Base-by-base conservation (phyloP, 2,888 invertebrate genomes). In the Agrotis segetum region DNA sequence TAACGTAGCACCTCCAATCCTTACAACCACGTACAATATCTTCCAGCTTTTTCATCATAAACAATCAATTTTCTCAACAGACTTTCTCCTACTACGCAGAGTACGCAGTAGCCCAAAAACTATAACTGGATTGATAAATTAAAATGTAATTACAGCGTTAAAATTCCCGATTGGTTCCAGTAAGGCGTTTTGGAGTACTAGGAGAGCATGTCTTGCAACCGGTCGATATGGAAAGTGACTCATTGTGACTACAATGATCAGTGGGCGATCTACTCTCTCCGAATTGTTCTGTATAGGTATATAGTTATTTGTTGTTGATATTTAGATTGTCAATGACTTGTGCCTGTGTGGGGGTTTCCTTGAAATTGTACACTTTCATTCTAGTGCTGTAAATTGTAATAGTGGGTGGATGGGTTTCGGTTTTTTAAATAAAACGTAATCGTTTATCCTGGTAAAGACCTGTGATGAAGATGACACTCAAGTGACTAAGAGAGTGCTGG, bases 231-330 rank as follows among this genome's bases (percentile, higher is more conserved):
- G 90, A 92, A 90, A 91, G 91, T 89, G 90, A 89, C 85, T 86
- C 86, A 89, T 88, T 86, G 82, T 56, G 81, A 77, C 77, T 61
- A 85, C 88, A 82, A 86, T 87, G 85, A 85, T 84, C 86, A 74
- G 91, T 90, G 85, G 91, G 91, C 91, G 91, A 87, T 77, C 77
- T 73, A 74, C 88, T 89, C 88, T 88, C 87, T 75, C 87, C 65
- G 4, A 65, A 74, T 79, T 74, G 56, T 74, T 79, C 17, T 70
- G 24, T 50, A 56, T 44, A 29, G 14, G 46, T 17, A n/a, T 55
- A 40, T 40, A 40, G 11, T 13, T 44, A 6, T 21, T 19, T n/a
- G 47, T 52, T 49, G 56, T 65, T 49, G 40, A 50, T 69, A 34
- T 70, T 62, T 44, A 78, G 46, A 65, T 21, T 21, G 56, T 58